These are phyloP conservation scores for Aspidiotus rigidus DNA, from an alignment of 2,888 invertebrate species.

Conservation along the genomic window DNA sequence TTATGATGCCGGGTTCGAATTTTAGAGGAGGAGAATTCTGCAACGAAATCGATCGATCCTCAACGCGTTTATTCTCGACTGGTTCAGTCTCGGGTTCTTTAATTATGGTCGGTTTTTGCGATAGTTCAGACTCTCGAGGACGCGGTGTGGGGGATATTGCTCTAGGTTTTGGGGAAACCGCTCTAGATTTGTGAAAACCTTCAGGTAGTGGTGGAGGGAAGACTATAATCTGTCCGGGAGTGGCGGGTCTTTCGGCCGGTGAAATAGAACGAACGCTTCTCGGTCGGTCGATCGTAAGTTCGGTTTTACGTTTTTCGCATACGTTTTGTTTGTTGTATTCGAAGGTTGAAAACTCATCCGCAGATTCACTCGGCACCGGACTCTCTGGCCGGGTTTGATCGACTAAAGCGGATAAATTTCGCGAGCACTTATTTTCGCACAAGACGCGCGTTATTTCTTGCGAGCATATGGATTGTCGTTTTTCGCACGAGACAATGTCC, in stretches of 20 bases:
- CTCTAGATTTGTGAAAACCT: conserved; percentile 6
- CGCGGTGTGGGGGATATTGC: conserved; percentile 14
- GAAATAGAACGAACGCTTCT: conserved; percentile 38
- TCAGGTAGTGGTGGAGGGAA: conserved; percentile 39
- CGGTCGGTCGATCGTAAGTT: conserved; percentile 27
- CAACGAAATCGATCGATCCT: not conserved
- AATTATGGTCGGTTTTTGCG: not conserved
- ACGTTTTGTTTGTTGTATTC: conserved; percentile 7
- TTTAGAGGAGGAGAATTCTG: not conserved
- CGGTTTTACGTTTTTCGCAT: conserved; percentile 3
- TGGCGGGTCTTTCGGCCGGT: conserved; percentile 37
- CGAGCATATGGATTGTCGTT: conserved; percentile 41
- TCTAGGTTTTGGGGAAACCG: conserved; percentile 7
- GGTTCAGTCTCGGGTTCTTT: not conserved
- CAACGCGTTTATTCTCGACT: not conserved
- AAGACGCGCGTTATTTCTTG: conserved; percentile 37
- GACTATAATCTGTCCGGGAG: conserved; percentile 38
- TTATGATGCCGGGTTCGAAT: conserved; percentile 25
- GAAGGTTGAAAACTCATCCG: conserved; percentile 30
- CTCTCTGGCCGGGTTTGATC: conserved; percentile 29
- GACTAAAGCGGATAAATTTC: not conserved
- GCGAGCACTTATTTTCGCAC: not conserved
- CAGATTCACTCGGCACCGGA: conserved; percentile 33
- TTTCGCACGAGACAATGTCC: not conserved
- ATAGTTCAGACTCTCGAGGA: not conserved